A percentile compares a stretch with the other conserved stretches of the same genome.
Conservation (phyloP, 2,797 vertebrate species). For the Uromys caudimaculatus region DNA sequence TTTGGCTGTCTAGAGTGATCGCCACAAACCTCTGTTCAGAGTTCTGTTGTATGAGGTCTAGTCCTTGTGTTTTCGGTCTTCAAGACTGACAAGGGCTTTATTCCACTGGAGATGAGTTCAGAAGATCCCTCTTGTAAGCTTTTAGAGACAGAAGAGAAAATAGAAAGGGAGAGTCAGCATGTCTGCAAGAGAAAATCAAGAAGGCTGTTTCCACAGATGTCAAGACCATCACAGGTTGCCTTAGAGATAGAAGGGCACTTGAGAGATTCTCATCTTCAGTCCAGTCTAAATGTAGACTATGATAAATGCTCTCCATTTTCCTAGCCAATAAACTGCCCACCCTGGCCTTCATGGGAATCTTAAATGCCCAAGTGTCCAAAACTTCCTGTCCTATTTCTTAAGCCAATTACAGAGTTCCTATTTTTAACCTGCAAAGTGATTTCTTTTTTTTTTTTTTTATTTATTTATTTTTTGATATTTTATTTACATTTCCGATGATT, state of each 20-base stretch:
- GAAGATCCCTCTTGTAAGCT: background rate
- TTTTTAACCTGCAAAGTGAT: conserved; percentile 9
- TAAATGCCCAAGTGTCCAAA: background rate
- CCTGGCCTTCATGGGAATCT: background rate
- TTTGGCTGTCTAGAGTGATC: background rate
- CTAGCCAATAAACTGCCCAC: background rate
- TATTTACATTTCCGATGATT: too few species aligned
- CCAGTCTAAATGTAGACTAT: background rate
- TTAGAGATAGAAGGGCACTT: background rate
- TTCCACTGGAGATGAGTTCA: background rate
- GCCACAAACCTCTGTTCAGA: background rate
- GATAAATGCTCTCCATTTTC: background rate
- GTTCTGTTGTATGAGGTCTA: background rate
- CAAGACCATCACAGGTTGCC: background rate
- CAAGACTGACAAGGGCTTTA: background rate
- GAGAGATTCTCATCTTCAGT: background rate
- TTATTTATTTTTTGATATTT: too few species aligned
- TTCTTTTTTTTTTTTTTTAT: too few species aligned
- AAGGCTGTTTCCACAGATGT: background rate
- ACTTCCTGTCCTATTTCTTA: conserved; percentile 19
- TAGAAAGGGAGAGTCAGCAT: background rate
- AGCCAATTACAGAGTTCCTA: background rate
- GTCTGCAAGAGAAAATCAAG: background rate
- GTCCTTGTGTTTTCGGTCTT: background rate
- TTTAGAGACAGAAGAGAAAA: background rate